Percentiles rank a stretch among this genome's conserved stretches.
Evolutionary conservation across 2,113 vertebrate genomes (phyloP).

Genomic region (Myotis yumanensis): DNA sequence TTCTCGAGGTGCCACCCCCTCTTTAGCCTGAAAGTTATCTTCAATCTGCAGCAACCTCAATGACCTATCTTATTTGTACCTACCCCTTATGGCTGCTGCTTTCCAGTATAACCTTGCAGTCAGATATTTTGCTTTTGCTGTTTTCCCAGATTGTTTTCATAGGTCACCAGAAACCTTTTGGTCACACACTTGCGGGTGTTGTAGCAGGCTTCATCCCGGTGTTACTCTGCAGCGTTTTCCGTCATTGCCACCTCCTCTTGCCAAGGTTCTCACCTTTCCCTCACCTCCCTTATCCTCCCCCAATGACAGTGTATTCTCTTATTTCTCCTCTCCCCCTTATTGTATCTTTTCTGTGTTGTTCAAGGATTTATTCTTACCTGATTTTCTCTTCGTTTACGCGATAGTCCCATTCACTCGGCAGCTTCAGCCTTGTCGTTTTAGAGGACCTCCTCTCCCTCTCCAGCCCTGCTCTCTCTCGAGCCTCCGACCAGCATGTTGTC

Average conservation of each 20-base stretch:
- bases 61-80: neutral
- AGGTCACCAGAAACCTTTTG: neutral
- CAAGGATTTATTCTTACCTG: neutral
- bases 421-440: neutral
- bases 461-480: neutral
- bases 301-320: neutral
- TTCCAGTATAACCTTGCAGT: neutral
- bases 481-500: neutral
- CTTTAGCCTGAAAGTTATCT: neutral
- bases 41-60: neutral
- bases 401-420: neutral
- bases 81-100: neutral
- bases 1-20: neutral
- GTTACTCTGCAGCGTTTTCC: neutral
- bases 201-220: neutral
- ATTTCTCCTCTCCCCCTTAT: neutral
- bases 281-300: neutral
- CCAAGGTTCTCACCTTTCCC: neutral
- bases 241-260: neutral
- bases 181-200: neutral
- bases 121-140: neutral
- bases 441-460: neutral
- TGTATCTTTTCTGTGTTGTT: slow-evolving; percentile 27
- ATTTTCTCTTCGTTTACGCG: neutral
- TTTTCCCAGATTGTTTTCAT: neutral